Evolutionary conservation across 1,140 invertebrate genomes (phyloP), one percentile per base, ranked within the genome.

Genomic region (Drosophila ficusphila): DNA sequence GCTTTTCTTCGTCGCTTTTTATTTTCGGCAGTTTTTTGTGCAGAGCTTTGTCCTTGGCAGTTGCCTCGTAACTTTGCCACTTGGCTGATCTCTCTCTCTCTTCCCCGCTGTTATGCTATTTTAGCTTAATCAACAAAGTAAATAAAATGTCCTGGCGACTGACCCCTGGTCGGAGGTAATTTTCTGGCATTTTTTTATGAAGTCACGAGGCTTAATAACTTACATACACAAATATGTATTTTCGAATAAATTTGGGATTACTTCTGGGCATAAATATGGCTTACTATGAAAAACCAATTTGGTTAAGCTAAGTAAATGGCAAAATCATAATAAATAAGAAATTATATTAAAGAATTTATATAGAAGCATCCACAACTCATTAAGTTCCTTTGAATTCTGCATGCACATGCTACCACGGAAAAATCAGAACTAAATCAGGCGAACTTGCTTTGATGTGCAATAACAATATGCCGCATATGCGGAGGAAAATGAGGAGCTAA

Each of bases 51-150:
- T 65, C 72, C 81, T 76, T 73, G 71, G 64, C 46, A 67, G 60
- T 67, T 64, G 61, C 58, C 42, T 49, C 61, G 61, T 65, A 62
- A 52, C 76, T 79, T 72, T 57, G 56, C 69, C 70, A 71, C 57
- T 61, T 76, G 68, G 76, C 53, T 85, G 81, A 86, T 85, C 81
- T 69, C 79, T 62, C 58, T 31, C 16, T 6, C 38, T 31, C 16
- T 6, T 27, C 42, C 14, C 14, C 9, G 12, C 51, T 14, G 16
- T 33, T 49, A 56, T 70, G 71, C 60, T 86, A 74, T 86, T 89
- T 88, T 89, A 88, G 86, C 77, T 86, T 86, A 88, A 86, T 86
- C 82, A 89, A 88, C 73, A 88, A 76, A 88, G 77, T 88, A 88
- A 88, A 88, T 88, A 88, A 88, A 72, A 82, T 56, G 79, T 83